Evolutionary conservation across 2,797 vertebrate genomes (phyloP), one percentile per base, ranked within the genome.

Genomic region (Zalophus californianus): DNA sequence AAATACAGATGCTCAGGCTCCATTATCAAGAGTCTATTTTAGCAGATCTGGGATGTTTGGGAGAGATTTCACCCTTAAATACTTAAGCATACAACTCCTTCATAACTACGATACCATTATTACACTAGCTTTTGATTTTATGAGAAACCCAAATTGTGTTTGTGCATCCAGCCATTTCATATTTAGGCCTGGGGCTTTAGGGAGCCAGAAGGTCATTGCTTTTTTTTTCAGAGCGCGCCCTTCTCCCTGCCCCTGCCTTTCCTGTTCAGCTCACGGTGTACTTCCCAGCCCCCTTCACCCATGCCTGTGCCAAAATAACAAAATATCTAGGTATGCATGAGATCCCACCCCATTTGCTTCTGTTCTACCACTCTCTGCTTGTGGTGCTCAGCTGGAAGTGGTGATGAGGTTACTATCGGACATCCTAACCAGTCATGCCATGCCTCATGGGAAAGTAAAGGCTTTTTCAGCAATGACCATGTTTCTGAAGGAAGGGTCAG

Each of bases 401-500:
- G 35, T 62, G 32, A 15, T 0, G 2, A 68, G 82, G 72, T 94
- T 60, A 95, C 78, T 29, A 8, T 0, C 44, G 82, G 54, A 25
- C 54, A 73, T 52, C 62, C 44, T 38, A 68, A 79, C 64, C 14
- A 32, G 8, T 44, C 2, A 7, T 21, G 58, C 27, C 25, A 38
- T 82, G 35, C 50, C 62, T 75, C 48, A 8, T 5, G 18, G n/a
- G 27, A 78, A 5, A 0, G 27, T 7, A 7, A 32, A 79, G 60
- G 25, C 35, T 35, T 77, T 87, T 84, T 58, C 66, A 48, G 10
- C 86, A 84, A 90, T 15, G 58, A 73, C 56, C 8, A 58, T 64
- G 50, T 48, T 89, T 90, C 64, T 72, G 87, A 93, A 95, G 89
- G 21, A 64, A 92, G n/a, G 9, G 27, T 56, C 90, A 86, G 58